phyloP scores from a whole-genome alignment of 2,888 invertebrate genomes.

The Cheilosia impressa region DNA sequence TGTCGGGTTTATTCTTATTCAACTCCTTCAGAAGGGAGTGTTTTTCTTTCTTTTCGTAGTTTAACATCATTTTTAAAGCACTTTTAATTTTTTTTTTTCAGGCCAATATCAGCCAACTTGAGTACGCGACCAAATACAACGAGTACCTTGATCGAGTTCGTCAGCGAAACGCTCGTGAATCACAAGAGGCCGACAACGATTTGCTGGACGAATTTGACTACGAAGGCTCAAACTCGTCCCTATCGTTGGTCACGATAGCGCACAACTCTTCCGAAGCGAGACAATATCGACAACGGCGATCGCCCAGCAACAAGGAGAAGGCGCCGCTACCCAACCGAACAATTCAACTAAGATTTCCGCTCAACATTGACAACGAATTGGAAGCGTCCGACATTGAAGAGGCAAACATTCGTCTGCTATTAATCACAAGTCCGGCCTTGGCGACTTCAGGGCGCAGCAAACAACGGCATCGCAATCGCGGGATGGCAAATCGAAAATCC shows the following conservation, averaged over 20 bases:
- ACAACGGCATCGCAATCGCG: conserved; percentile 51
- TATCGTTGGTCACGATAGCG: conserved; percentile 78
- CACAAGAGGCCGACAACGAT: conserved; percentile 37
- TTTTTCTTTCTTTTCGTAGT: not conserved
- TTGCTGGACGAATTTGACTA: conserved; percentile 23
- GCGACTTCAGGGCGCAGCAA: conserved; percentile 58
- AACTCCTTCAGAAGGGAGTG: no score
- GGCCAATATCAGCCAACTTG: conserved; percentile 88
- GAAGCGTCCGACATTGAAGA: conserved; percentile 79
- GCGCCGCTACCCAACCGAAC: conserved; percentile 65
- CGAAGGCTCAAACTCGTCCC: conserved; percentile 48
- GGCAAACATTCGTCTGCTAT: conserved; percentile 81
- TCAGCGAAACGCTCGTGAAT: conserved; percentile 78
- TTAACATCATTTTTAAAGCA: no score
- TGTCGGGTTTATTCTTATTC: no score
- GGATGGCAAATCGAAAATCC: conserved; percentile 6
- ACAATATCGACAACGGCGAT: conserved; percentile 42
- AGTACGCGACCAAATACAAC: conserved; percentile 86
- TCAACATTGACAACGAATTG: conserved; percentile 76
- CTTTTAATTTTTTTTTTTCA: conserved; percentile 78
- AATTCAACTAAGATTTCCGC: conserved; percentile 77
- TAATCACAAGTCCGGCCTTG: conserved; percentile 79
- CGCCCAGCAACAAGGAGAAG: conserved; percentile 42
- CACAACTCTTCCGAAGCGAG: conserved; percentile 75
- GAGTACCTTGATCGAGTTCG: conserved; percentile 85